A percentile compares a stretch with the other conserved stretches of the same genome.
phyloP scores from a whole-genome alignment of 2,888 invertebrate species.

The Entomobrya proxima region DNA sequence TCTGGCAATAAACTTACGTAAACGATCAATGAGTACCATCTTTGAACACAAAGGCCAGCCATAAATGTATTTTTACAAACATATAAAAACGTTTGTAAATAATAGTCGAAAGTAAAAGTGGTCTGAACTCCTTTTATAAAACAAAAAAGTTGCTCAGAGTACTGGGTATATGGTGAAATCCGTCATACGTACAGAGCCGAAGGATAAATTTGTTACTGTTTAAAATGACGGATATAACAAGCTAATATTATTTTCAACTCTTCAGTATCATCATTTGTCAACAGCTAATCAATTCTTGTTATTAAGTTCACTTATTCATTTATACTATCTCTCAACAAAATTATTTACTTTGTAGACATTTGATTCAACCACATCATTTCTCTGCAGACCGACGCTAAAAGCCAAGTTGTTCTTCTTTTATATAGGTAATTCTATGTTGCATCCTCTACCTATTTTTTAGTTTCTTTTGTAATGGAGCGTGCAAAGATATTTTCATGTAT shows the following conservation, averaged over 20 bases:
- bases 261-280: background rate
- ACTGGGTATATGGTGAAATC: background rate
- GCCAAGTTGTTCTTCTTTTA: background rate
- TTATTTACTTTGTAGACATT: background rate
- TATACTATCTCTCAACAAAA: background rate
- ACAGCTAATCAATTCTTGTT: constrained; percentile 1
- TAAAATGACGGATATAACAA: background rate
- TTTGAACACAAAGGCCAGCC: constrained; percentile 19
- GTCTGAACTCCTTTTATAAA: constrained; percentile 1
- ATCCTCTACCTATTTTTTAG: background rate
- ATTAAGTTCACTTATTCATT: background rate
- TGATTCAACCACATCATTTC: background rate
- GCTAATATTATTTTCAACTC: background rate
- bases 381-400: background rate
- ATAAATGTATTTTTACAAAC: constrained; percentile 19
- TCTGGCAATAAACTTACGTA: constrained; percentile 2
- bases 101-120: constrained; percentile 31
- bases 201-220: background rate
- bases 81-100: constrained; percentile 29
- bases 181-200: background rate
- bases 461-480: constrained; percentile 13
- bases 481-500: background rate
- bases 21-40: constrained; percentile 15
- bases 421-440: too few relatives aligned
- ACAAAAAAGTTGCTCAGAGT: too few relatives aligned